phyloP scores from a whole-genome alignment of 2,888 invertebrate species.

The Callinectes sapidus region DNA sequence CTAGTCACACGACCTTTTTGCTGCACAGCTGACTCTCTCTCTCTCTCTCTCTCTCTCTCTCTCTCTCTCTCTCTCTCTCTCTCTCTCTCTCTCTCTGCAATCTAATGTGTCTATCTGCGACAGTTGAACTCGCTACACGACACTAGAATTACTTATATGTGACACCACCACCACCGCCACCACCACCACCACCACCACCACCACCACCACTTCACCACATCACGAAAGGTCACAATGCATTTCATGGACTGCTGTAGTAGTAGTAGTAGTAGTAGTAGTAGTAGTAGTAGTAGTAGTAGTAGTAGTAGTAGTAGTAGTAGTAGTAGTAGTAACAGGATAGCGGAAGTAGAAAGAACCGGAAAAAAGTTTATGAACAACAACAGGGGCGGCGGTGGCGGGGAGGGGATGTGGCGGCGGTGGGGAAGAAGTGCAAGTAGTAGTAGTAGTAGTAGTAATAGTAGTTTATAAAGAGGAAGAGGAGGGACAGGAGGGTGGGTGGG shows the following conservation, averaged over 20 bases:
- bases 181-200: background rate
- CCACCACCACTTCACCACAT: too few relatives aligned
- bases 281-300: conserved; percentile 36
- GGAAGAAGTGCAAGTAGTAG: background rate
- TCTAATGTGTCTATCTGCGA: background rate
- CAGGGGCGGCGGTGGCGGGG: background rate
- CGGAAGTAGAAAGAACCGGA: too few relatives aligned
- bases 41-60: background rate
- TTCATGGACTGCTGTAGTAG: background rate
- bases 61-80: background rate
- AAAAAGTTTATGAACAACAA: background rate
- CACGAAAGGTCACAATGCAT: background rate
- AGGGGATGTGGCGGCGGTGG: too few relatives aligned
- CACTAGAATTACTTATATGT: background rate
- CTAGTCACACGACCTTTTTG: background rate
- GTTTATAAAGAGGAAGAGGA: too few relatives aligned
- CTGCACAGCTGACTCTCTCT: background rate
- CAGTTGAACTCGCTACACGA: background rate
- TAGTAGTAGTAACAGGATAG: background rate
- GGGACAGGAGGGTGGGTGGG: too few relatives aligned
- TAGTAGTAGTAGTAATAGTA: too few relatives aligned
- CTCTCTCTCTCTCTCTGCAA: background rate
- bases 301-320: conserved; percentile 38
- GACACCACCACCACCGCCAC: background rate
- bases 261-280: conserved; percentile 32